These are phyloP conservation scores for Cyclophora punctaria DNA, from an alignment of 2,888 invertebrate species.

Conservation along the genomic window DNA sequence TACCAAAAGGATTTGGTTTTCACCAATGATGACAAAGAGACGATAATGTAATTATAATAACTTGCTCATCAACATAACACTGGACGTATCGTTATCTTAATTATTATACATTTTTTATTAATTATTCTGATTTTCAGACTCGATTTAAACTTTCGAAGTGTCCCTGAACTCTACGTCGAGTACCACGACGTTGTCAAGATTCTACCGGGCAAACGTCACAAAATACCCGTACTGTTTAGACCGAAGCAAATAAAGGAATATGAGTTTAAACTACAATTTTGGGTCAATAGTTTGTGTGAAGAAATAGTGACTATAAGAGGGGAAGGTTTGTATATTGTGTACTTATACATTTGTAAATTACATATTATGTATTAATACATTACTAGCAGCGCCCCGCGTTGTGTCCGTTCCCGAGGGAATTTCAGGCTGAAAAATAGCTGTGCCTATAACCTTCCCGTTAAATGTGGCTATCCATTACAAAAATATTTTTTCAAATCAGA, in stretches of 20 bases:
- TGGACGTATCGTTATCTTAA: too few species aligned
- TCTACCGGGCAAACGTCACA: constrained; percentile 48
- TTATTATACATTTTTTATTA: too few species aligned
- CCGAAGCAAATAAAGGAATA: constrained; percentile 70
- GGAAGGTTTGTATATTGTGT: constrained; percentile 52
- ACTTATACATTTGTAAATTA: not conserved
- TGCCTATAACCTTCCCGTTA: too few species aligned
- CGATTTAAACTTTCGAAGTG: constrained; percentile 61
- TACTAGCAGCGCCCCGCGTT: too few species aligned
- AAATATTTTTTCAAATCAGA: too few species aligned
- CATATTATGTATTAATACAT: too few species aligned
- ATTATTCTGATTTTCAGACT: constrained; percentile 49
- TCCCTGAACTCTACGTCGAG: constrained; percentile 68
- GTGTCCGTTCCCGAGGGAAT: too few species aligned
- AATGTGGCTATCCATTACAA: too few species aligned
- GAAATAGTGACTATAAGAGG: constrained; percentile 69
- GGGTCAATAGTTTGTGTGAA: constrained; percentile 70
- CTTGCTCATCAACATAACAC: not conserved
- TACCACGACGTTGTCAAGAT: constrained; percentile 52
- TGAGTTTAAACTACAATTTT: constrained; percentile 66
- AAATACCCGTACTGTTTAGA: constrained; percentile 71
- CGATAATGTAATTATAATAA: constrained; percentile 37
- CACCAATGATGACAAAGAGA: constrained; percentile 44
- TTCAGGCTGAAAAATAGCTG: too few species aligned
- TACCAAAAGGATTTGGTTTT: constrained; percentile 61